These are phyloP conservation scores for Eurytoma adleriae DNA, from an alignment of 2,888 invertebrate species.

Conservation along the genomic window DNA sequence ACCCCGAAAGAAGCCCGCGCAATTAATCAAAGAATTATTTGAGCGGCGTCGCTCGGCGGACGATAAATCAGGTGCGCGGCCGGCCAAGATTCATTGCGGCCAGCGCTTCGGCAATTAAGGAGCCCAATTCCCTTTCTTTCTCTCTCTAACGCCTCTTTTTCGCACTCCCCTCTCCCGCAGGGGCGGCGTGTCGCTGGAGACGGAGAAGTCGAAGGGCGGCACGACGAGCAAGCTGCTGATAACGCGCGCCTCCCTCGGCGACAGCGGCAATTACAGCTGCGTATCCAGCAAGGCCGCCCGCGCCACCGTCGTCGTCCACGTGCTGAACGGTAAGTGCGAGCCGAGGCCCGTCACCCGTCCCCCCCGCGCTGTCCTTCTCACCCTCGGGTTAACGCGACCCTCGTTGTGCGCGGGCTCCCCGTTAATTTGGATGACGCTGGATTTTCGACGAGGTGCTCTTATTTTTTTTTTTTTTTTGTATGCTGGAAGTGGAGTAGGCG, in stretches of 20 bases:
- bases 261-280: constrained; percentile 93
- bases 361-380: background rate
- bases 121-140: background rate
- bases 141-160: background rate
- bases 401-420: background rate
- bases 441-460: background rate
- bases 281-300: constrained; percentile 86
- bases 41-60: background rate
- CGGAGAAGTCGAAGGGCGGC: constrained; percentile 87
- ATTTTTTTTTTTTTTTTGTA: background rate
- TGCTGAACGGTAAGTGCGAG: constrained; percentile 68
- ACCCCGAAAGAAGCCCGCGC: background rate
- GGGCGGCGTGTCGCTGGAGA: constrained; percentile 90
- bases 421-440: background rate
- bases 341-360: background rate
- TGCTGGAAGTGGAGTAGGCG: background rate
- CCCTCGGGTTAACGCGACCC: background rate
- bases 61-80: background rate
- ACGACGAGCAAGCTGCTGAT: constrained; percentile 89
- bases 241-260: constrained; percentile 87
- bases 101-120: constrained; percentile 26
- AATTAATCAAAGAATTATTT: constrained; percentile 53
- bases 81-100: background rate
- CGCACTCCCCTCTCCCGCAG: constrained; percentile 73
- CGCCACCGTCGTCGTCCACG: constrained; percentile 70